Evolutionary conservation across 2,888 invertebrate species (phyloP).

Genomic region (Eurois occulta): DNA sequence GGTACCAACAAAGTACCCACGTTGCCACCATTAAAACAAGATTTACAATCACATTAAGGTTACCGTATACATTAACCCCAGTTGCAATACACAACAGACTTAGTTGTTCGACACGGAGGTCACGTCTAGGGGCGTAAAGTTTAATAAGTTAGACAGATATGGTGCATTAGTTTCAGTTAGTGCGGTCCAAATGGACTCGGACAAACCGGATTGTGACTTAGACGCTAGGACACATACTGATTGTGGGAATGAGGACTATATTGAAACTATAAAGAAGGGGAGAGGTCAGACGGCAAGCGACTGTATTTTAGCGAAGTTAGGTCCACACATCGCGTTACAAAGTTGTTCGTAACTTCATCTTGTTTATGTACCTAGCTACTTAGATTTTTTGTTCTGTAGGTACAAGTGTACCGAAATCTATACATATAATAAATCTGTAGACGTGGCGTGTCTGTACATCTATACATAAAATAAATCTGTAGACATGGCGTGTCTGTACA

Average conservation of each 20-base stretch:
- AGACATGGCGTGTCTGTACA: too few species aligned
- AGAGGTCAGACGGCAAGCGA: slow-evolving; percentile 35
- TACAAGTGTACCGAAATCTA: not conserved
- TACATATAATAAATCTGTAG: too few species aligned
- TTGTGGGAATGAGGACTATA: slow-evolving; percentile 49
- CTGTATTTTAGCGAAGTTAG: slow-evolving; percentile 45
- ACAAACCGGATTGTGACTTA: slow-evolving; percentile 74
- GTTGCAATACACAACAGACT: slow-evolving; percentile 64
- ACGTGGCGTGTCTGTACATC: too few species aligned
- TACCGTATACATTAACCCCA: slow-evolving; percentile 45
- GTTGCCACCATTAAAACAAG: slow-evolving; percentile 48
- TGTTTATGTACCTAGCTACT: not conserved
- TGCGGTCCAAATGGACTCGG: slow-evolving; percentile 74
- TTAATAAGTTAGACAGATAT: slow-evolving; percentile 83
- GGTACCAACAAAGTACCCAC: slow-evolving; percentile 5
- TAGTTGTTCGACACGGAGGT: slow-evolving; percentile 70
- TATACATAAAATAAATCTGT: too few species aligned
- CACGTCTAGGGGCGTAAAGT: slow-evolving; percentile 83
- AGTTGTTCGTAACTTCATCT: slow-evolving; percentile 10
- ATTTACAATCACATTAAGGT: slow-evolving; percentile 60
- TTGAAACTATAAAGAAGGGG: slow-evolving; percentile 56
- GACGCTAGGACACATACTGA: slow-evolving; percentile 45
- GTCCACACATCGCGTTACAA: not conserved
- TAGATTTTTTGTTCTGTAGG: not conserved
- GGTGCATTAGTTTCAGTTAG: slow-evolving; percentile 86